A percentile compares a stretch with the other conserved stretches of the same genome.
Conservation (phyloP, 1,140 invertebrate genomes). For the Rhysida immarginata region DNA sequence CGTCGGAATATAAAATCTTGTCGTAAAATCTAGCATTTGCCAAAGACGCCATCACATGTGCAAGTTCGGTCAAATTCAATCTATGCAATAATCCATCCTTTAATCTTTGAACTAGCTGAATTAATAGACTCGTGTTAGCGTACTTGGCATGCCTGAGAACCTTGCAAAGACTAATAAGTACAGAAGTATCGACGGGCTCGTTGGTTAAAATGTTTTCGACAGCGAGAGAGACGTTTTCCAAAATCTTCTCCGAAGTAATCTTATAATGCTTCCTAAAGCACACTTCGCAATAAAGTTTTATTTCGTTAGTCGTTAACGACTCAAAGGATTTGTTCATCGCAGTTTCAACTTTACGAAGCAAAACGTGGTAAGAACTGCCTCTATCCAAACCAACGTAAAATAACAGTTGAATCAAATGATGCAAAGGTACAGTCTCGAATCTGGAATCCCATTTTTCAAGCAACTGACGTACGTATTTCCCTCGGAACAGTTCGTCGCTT, state of each 20-base stretch:
- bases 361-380: background rate
- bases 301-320: background rate
- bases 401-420: background rate
- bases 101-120: background rate
- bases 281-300: background rate
- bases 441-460: background rate
- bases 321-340: background rate
- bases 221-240: background rate
- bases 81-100: background rate
- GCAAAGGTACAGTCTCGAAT: background rate
- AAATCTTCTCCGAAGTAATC: background rate
- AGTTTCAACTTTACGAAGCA: background rate
- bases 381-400: background rate
- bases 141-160: background rate
- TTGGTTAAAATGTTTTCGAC: background rate
- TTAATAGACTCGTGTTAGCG: background rate
- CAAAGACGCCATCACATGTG: background rate
- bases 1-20: background rate
- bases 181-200: background rate
- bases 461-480: no score
- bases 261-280: background rate
- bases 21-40: background rate
- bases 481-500: no score
- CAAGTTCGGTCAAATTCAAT: background rate
- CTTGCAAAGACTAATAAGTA: background rate